Percentiles rank a stretch among this genome's conserved stretches.
Conservation (phyloP, 2,888 invertebrate species). For the Nomada ruficornis region DNA sequence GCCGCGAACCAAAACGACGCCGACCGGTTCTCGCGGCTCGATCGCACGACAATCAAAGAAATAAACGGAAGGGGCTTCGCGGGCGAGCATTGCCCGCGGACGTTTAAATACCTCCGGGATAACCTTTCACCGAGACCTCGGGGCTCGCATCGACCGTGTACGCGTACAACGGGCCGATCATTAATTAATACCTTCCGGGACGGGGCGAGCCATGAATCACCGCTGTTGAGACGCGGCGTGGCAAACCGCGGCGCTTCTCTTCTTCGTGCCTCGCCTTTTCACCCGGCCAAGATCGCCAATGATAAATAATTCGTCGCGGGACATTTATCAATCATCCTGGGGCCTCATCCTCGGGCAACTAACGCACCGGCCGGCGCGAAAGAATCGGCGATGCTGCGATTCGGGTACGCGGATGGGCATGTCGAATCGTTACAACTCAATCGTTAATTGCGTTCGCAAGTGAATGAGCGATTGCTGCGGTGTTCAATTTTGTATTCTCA, state of each 20-base stretch:
- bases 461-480: too few relatives aligned
- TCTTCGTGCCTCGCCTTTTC: constrained; percentile 37
- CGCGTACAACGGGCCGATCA: constrained; percentile 62
- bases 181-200: constrained; percentile 74
- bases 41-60: constrained; percentile 56
- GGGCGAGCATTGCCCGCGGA: background rate
- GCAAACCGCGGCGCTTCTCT: constrained; percentile 39
- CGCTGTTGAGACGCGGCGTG: constrained; percentile 53
- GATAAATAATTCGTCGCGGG: constrained; percentile 65
- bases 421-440: too few relatives aligned
- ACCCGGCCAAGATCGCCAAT: constrained; percentile 46
- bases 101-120: constrained; percentile 54
- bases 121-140: constrained; percentile 62
- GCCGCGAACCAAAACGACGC: constrained; percentile 7
- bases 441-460: too few relatives aligned
- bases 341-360: background rate
- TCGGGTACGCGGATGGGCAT: background rate
- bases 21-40: constrained; percentile 40
- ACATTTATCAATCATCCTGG: constrained; percentile 49
- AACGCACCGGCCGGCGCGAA: background rate
- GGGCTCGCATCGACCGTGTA: constrained; percentile 25
- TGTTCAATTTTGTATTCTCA: too few relatives aligned
- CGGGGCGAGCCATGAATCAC: constrained; percentile 71
- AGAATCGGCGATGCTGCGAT: background rate
- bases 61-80: constrained; percentile 42